Percentiles rank a stretch among this genome's conserved stretches.
phyloP scores from a whole-genome alignment of 2,888 invertebrate genomes.

The Eupsilia transversa region DNA sequence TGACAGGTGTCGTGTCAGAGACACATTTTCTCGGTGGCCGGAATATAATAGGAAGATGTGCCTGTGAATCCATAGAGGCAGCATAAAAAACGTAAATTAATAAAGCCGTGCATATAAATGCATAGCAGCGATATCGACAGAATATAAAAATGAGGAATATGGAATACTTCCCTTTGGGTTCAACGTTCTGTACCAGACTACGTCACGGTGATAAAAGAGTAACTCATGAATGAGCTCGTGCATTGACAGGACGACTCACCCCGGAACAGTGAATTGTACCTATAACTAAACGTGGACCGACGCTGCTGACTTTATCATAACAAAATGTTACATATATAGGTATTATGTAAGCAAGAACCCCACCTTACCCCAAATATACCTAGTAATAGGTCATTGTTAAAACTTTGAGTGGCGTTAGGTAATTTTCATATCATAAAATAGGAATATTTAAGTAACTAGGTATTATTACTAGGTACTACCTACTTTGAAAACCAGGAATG shows the following conservation, averaged over 20 bases:
- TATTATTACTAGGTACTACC: background rate
- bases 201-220: constrained; percentile 87
- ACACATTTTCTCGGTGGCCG: no score
- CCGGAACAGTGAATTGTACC: constrained; percentile 73
- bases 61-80: background rate
- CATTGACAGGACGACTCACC: constrained; percentile 87
- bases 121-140: constrained; percentile 72
- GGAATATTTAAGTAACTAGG: background rate
- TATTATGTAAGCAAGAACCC: constrained; percentile 27
- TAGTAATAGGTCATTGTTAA: background rate
- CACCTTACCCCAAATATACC: constrained; percentile 5
- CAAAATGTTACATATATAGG: constrained; percentile 57
- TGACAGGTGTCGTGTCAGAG: no score
- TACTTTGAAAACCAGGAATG: background rate
- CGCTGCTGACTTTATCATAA: constrained; percentile 60
- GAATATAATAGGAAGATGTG: background rate
- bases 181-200: constrained; percentile 83
- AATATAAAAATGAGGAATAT: constrained; percentile 84
- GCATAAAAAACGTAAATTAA: background rate
- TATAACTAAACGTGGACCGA: constrained; percentile 66
- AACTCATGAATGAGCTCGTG: constrained; percentile 84
- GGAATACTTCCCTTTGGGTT: constrained; percentile 88
- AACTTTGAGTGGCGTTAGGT: background rate
- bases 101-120: constrained; percentile 15
- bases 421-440: background rate